Conservation (phyloP, 2,113 vertebrate genomes). For the Cinclus cinclus region DNA sequence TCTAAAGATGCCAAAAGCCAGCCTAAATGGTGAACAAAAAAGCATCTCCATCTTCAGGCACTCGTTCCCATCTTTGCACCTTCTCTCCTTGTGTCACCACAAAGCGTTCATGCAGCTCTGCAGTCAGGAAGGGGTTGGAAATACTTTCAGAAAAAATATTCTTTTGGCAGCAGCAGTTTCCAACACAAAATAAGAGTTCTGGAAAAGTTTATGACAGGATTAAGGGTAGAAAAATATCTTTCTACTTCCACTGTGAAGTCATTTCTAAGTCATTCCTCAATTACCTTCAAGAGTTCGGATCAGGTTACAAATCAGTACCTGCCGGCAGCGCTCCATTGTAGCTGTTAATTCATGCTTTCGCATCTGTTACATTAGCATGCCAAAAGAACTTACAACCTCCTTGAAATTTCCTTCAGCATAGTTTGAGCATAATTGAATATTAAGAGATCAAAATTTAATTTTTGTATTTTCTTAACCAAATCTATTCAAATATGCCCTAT, state of each 20-base stretch:
- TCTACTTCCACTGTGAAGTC: slow-evolving; percentile 25
- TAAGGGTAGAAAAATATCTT: background rate
- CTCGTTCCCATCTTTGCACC: background rate
- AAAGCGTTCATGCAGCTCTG: background rate
- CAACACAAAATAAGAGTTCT: background rate
- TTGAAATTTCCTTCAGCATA: slow-evolving; percentile 67
- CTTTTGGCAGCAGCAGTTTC: background rate
- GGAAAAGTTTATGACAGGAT: background rate
- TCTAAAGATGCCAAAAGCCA: background rate
- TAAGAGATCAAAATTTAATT: slow-evolving; percentile 65
- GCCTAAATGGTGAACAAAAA: background rate
- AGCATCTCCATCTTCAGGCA: background rate
- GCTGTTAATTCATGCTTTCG: slow-evolving; percentile 65
- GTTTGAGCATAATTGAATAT: slow-evolving; percentile 64
- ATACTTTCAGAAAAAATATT: background rate
- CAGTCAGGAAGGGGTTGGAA: background rate
- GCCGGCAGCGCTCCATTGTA: slow-evolving; percentile 41
- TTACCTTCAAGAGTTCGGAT: slow-evolving; percentile 25
- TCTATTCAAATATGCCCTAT: slow-evolving; percentile 52
- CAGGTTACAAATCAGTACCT: slow-evolving; percentile 60
- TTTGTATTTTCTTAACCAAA: slow-evolving; percentile 62
- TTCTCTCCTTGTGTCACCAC: background rate
- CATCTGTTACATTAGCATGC: slow-evolving; percentile 71
- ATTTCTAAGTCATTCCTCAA: slow-evolving; percentile 51
- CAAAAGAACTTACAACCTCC: slow-evolving; percentile 65